Evolutionary conservation across 2,113 vertebrate genomes (phyloP).

Genomic region (Callionymus lyra): DNA sequence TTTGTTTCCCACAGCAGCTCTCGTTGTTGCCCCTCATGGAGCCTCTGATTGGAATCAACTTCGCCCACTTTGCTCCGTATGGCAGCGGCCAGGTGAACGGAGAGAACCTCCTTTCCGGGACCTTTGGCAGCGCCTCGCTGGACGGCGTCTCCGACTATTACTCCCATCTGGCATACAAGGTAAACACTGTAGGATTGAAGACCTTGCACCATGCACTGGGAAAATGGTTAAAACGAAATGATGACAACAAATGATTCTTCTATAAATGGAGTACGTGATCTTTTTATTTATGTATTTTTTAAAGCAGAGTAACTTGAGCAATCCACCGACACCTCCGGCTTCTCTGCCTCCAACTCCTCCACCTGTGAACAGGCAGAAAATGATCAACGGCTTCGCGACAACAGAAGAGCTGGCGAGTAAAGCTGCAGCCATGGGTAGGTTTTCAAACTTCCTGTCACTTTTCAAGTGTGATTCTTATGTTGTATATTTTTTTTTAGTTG

Average conservation of each 20-base stretch:
- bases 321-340: conserved; percentile 93
- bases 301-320: conserved; percentile 98
- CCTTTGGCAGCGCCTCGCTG: conserved; percentile 89
- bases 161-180: conserved; percentile 91
- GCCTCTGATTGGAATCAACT: conserved; percentile 91
- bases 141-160: conserved; percentile 96
- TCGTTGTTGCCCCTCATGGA: conserved; percentile 95
- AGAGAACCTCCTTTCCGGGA: conserved; percentile 85
- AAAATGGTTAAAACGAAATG: too few species aligned
- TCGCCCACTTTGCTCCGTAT: conserved; percentile 93
- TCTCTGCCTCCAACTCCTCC: conserved; percentile 96
- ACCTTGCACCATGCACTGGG: not conserved
- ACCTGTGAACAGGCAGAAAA: conserved; percentile 87
- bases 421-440: conserved; percentile 75
- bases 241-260: too few species aligned
- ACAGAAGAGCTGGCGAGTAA: conserved; percentile 91
- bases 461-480: not conserved
- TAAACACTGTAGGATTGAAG: conserved; percentile 16
- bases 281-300: conserved; percentile 10
- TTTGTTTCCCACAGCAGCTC: conserved; percentile 72
- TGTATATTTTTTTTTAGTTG: not conserved
- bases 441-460: too few species aligned
- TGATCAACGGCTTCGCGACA: conserved; percentile 94
- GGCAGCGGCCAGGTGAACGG: conserved; percentile 86
- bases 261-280: too few species aligned